phyloP scores from a whole-genome alignment of 2,797 vertebrate species.

The Valencia hispanica region DNA sequence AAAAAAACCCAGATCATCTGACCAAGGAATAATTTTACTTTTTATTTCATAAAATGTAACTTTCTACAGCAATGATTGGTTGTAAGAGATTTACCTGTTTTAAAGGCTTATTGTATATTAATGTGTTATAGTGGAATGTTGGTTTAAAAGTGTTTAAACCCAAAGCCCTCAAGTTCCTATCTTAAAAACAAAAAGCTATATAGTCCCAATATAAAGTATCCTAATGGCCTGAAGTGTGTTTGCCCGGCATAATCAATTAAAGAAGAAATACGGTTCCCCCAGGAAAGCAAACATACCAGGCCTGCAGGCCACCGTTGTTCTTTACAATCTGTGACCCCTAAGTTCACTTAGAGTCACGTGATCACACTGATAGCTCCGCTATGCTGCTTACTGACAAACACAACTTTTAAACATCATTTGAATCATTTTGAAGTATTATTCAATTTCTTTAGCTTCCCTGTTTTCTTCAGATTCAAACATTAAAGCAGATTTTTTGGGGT shows the following conservation, averaged over 20 bases:
- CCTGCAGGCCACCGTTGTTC: background rate
- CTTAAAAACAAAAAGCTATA: background rate
- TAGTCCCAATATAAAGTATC: too few relatives aligned
- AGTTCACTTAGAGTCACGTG: slow-evolving; percentile 30
- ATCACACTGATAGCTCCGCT: slow-evolving; percentile 8
- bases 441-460: background rate
- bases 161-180: background rate
- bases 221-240: background rate
- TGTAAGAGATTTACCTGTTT: background rate
- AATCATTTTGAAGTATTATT: background rate
- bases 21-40: background rate
- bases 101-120: background rate
- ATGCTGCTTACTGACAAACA: background rate
- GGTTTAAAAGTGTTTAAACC: background rate
- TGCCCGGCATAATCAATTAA: slow-evolving; percentile 21
- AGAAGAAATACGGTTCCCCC: slow-evolving; percentile 25
- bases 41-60: background rate
- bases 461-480: background rate
- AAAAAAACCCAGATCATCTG: background rate
- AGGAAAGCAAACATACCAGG: slow-evolving; percentile 13
- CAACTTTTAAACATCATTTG: background rate
- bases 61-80: background rate
- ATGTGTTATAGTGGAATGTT: background rate
- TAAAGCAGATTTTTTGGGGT: background rate
- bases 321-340: slow-evolving; percentile 24